Evolutionary conservation across 2,888 invertebrate genomes (phyloP), one percentile per base, ranked within the genome.

Genomic region (Zygaena filipendulae): DNA sequence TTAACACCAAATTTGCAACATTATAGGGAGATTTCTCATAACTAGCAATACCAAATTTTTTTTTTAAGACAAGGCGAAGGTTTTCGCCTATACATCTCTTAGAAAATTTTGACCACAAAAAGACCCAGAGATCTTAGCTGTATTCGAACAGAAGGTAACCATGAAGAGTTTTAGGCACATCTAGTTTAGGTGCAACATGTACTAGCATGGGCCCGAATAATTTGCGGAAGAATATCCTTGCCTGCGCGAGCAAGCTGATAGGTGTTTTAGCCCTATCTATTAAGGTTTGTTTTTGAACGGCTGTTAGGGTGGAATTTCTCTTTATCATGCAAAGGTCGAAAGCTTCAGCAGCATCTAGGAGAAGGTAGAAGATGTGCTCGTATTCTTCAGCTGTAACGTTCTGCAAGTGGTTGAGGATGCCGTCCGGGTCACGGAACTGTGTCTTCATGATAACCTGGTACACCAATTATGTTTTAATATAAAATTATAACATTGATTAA

Each of bases 351-450:
- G 90, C 88, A 44, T 89, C 87, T 26, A 90, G 59, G 30, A 92
- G 77, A 19, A 87, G 74, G 39, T 85, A 83, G 54, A 89, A 84
- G 29, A 89, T 82, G 38, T 81, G 68, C 26, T 82, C 63, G 37
- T 66, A 52, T 33, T 74, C 68, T 11, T 62, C 58, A 1, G 69
- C 43, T 1, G 81, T 74, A 1, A 85, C 81, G 56, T 90, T 87
- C 42, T 89, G 87, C 7, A 92, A 81, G 13, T 87, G 89, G 56
- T 91, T 92, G 3, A 94, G 74, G 30, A 93, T 86, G 18, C 93
- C 92, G 51, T 90, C 88, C 0, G 92, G 91, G 52, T 93, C 91
- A 32, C 91, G 84, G 54, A 89, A 91, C 44, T 92, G 92, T 5
- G 90, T 90, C 62, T 91, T 90, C 82, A 91, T 88, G 10, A 90